phyloP scores from a whole-genome alignment of 2,888 invertebrate species.

The Mongoloraphidia duomilia region DNA sequence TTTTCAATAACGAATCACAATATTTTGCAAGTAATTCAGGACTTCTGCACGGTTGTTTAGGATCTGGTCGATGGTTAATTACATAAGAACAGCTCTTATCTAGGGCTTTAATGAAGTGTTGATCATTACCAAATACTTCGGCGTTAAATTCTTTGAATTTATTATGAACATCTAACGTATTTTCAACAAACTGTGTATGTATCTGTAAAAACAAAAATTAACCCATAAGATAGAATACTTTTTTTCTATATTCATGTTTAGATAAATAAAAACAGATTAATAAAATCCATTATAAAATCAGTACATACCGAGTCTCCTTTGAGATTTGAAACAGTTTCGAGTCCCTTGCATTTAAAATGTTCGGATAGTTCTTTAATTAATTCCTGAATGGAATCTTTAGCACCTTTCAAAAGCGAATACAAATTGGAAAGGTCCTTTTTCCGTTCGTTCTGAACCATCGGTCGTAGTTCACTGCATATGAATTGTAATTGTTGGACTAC shows the following conservation, averaged over 20 bases:
- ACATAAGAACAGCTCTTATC: constrained; percentile 91
- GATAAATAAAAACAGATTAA: neutral
- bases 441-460: constrained; percentile 54
- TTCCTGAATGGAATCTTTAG: constrained; percentile 55
- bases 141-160: constrained; percentile 79
- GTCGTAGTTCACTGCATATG: constrained; percentile 55
- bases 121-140: constrained; percentile 81
- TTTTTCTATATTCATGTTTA: neutral
- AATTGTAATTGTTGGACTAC: constrained; percentile 68
- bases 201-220: constrained; percentile 26
- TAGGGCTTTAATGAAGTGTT: constrained; percentile 81
- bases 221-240: neutral
- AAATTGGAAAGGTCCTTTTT: constrained; percentile 76
- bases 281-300: neutral
- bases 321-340: constrained; percentile 27
- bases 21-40: constrained; percentile 83
- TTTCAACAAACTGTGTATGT: constrained; percentile 84
- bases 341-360: constrained; percentile 37
- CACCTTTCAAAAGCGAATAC: constrained; percentile 78
- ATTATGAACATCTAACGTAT: constrained; percentile 74
- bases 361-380: constrained; percentile 38
- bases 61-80: constrained; percentile 64
- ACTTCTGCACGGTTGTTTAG: constrained; percentile 59
- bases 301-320: constrained; percentile 2
- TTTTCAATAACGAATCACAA: constrained; percentile 76